phyloP scores from a whole-genome alignment of 2,113 vertebrate species.

The Mungos mungo region DNA sequence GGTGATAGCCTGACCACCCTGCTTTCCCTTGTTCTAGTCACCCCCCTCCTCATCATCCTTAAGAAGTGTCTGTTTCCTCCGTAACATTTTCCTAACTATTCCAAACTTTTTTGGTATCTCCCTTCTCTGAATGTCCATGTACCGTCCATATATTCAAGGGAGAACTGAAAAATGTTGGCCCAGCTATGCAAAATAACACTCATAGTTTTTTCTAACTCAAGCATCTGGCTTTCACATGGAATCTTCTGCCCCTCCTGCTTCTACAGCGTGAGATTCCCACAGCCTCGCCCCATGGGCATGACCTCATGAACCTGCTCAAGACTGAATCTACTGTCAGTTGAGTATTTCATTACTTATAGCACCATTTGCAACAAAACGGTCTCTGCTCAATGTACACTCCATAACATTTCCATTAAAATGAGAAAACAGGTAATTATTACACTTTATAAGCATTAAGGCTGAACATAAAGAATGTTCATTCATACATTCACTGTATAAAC shows the following conservation, averaged over 20 bases:
- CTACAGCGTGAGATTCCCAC: background rate
- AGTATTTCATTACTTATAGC: background rate
- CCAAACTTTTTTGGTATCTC: background rate
- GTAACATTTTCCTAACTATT: background rate
- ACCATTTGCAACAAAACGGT: background rate
- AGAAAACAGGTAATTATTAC: background rate
- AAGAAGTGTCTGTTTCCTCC: background rate
- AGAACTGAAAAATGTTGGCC: background rate
- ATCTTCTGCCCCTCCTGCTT: background rate
- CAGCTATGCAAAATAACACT: background rate
- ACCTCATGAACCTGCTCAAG: background rate
- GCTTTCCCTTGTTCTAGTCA: background rate
- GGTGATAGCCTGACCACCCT: background rate
- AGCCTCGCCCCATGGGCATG: background rate
- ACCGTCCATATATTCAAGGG: background rate
- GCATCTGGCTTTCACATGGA: background rate
- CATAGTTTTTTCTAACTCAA: background rate
- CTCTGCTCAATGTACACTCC: background rate
- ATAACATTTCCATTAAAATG: background rate
- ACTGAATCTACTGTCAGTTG: background rate
- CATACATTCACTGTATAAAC: background rate
- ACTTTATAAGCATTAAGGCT: background rate
- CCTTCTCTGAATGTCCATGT: background rate
- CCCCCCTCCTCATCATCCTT: background rate
- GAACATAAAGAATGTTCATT: background rate